Evolutionary conservation across 2,888 invertebrate genomes (phyloP).

Genomic region (Mythimna pallens): DNA sequence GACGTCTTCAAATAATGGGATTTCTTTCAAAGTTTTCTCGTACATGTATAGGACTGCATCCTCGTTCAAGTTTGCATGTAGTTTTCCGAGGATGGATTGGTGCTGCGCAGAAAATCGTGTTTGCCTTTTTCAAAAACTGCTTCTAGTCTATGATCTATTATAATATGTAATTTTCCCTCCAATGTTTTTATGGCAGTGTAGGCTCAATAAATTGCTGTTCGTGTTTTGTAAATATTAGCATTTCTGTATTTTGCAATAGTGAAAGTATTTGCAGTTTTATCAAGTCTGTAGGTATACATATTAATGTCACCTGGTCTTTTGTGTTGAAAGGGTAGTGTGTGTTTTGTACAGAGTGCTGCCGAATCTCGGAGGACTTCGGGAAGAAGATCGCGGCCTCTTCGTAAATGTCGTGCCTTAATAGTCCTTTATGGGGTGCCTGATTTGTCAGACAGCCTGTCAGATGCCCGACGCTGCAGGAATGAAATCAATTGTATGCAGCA

Average conservation of each 20-base stretch:
- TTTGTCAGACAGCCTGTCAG: too few relatives aligned
- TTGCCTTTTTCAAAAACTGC: background rate
- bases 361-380: too few relatives aligned
- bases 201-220: background rate
- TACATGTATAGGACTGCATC: slow-evolving; percentile 89
- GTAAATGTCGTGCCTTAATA: too few relatives aligned
- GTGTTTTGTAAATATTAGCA: background rate
- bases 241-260: background rate
- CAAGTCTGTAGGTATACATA: background rate
- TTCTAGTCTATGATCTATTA: background rate
- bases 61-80: slow-evolving; percentile 89
- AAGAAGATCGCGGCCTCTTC: too few relatives aligned
- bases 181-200: background rate
- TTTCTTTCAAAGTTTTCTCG: slow-evolving; percentile 88
- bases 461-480: too few relatives aligned
- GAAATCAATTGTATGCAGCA: too few relatives aligned
- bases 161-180: background rate
- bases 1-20: slow-evolving; percentile 88
- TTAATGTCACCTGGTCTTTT: background rate
- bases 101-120: slow-evolving; percentile 73
- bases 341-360: too few relatives aligned
- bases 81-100: slow-evolving; percentile 85
- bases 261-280: background rate
- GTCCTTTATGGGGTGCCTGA: too few relatives aligned
- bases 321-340: too few relatives aligned